Evolutionary conservation across 2,888 invertebrate genomes (phyloP), one percentile per base, ranked within the genome.

Genomic region (Parelbella ahira): DNA sequence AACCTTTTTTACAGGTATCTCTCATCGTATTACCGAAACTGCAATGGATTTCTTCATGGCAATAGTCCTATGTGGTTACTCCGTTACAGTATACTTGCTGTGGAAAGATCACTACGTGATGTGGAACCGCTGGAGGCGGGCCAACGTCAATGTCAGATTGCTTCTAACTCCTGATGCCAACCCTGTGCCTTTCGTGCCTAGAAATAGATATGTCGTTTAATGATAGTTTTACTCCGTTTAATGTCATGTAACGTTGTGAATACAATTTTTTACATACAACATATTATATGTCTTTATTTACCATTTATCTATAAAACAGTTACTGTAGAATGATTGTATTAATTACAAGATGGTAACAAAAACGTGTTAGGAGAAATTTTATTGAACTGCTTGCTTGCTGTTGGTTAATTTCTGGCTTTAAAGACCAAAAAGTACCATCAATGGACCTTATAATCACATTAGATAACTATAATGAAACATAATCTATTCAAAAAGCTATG

Each of bases 71-170:
- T 78, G 90, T 39, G 92, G 92, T 0, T 93, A 92, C 61, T 66
- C 89, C 0, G 86, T 90, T 8, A 91, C 91, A 0, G 84, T 92
- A 2, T 92, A 91, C 63, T 70, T 92, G 12, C 75, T 93, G 4
- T 86, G 90, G 68, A 91, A 90, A 65, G 92, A 92, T 56, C 92
- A 93, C 54, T 86, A 91, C 54, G 79, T 89, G 7, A 91, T 91
- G 56, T 93, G 93, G 93, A 92, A 91, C 61, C 82, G 89, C 25
- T 93, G 92, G 92, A 88, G 92, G 73, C 87, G 88, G 19, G 89
- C 88, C 34, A 90, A 91, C 20, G 90, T 92, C 9, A 90, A 92
- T 59, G 90, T 93, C 25, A 82, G 90, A 29, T 70, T 92, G 7
- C 67, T 91, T 8, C 69, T 91, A 54, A 81, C 89, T 1, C 89